A percentile compares a stretch with the other conserved stretches of the same genome.
Conservation (phyloP, 2,888 invertebrate genomes). For the Drosophila paranaensis region DNA sequence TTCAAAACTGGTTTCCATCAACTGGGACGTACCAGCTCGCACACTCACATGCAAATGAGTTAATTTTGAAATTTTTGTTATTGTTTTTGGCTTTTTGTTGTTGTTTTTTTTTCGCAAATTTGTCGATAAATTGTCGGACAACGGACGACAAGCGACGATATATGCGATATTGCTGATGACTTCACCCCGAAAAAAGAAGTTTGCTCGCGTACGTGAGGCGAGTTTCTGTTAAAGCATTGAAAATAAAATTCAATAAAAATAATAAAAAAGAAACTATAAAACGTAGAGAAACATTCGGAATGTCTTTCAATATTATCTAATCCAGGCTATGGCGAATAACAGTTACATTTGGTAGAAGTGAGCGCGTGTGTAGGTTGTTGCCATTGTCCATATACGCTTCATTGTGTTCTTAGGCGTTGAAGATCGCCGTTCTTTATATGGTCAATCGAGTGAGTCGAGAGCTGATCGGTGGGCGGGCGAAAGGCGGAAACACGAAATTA, state of each 20-base stretch:
- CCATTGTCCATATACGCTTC: constrained; percentile 16
- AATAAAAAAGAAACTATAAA: constrained; percentile 10
- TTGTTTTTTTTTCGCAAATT: constrained; percentile 49
- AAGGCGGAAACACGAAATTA: constrained; percentile 49
- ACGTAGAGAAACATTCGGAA: constrained; percentile 11
- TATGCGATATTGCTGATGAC: constrained; percentile 54
- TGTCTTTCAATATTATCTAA: constrained; percentile 9
- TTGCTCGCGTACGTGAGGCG: constrained; percentile 49
- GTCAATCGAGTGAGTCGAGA: constrained; percentile 28
- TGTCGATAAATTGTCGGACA: constrained; percentile 58
- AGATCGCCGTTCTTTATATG: constrained; percentile 32
- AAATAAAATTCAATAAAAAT: not conserved
- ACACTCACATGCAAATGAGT: constrained; percentile 71
- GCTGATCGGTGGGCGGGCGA: constrained; percentile 39
- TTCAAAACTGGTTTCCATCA: constrained; percentile 65
- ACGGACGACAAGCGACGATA: constrained; percentile 29
- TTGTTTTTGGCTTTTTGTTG: constrained; percentile 13
- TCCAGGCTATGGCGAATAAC: not conserved
- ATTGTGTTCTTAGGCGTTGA: constrained; percentile 35
- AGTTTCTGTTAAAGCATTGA: constrained; percentile 37
- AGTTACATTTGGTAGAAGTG: not conserved
- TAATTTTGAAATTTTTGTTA: constrained; percentile 66
- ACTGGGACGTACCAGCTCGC: constrained; percentile 48
- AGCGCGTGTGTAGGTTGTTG: constrained; percentile 21
- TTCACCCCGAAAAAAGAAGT: constrained; percentile 52